Percentiles rank a stretch among this genome's conserved stretches.
These are phyloP conservation scores for Heliconius eleuchia DNA, from an alignment of 1,140 invertebrate species.

Conservation along the genomic window DNA sequence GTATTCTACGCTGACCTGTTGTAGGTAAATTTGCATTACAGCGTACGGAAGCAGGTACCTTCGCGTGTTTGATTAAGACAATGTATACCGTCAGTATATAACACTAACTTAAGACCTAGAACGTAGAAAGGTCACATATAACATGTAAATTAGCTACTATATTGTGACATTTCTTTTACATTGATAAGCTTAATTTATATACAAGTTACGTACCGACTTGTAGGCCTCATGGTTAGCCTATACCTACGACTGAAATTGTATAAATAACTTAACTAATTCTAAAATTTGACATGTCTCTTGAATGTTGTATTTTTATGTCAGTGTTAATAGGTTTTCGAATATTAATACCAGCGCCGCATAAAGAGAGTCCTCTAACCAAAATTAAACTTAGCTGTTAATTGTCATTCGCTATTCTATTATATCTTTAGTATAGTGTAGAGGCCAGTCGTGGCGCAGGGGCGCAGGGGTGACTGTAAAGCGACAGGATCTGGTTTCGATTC, in stretches of 20 bases:
- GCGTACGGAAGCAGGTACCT: conserved; percentile 36
- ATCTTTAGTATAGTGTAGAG: too few relatives aligned
- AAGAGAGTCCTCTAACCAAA: too few relatives aligned
- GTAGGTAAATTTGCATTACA: neutral
- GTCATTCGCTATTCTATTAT: too few relatives aligned
- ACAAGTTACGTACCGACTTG: neutral
- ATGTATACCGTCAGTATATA: neutral
- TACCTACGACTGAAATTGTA: neutral
- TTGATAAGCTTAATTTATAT: neutral
- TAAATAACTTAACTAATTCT: too few relatives aligned
- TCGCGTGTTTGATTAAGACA: conserved; percentile 35
- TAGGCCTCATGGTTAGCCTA: neutral
- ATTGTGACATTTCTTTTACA: neutral
- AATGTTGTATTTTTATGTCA: too few relatives aligned
- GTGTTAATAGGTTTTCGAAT: too few relatives aligned
- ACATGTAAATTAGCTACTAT: conserved; percentile 6
- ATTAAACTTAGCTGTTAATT: too few relatives aligned
- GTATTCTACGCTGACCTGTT: neutral
- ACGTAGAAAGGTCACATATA: neutral
- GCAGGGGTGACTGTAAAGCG: too few relatives aligned
- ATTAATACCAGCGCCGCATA: too few relatives aligned
- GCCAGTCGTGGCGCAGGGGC: too few relatives aligned
- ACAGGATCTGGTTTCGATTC: too few relatives aligned
- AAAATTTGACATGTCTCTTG: too few relatives aligned
- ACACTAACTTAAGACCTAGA: neutral